A percentile compares a stretch with the other conserved stretches of the same genome.
Conservation (phyloP, 2,113 vertebrate species). For the Eonycteris spelaea region DNA sequence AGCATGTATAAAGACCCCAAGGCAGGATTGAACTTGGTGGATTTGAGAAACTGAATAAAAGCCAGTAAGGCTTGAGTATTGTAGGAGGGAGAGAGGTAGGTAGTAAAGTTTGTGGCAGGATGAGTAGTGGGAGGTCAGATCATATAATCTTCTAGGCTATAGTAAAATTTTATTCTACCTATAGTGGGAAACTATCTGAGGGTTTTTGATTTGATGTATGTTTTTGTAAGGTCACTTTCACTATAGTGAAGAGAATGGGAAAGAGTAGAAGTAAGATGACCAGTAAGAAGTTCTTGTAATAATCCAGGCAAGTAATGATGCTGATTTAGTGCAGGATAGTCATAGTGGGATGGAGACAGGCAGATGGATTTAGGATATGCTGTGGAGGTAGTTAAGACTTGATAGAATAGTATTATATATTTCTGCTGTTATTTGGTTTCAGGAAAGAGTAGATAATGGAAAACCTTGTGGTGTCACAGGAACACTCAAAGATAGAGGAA, state of each 20-base stretch:
- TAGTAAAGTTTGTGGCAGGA: background rate
- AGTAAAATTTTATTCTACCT: constrained; percentile 1
- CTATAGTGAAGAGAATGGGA: background rate
- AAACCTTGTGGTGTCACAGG: background rate
- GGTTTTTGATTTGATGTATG: background rate
- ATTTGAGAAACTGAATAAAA: background rate
- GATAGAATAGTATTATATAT: background rate
- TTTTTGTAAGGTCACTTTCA: background rate
- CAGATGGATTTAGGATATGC: background rate
- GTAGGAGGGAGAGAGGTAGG: background rate
- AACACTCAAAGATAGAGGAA: background rate
- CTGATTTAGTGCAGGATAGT: background rate
- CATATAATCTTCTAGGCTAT: background rate
- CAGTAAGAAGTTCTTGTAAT: background rate
- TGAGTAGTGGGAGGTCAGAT: background rate
- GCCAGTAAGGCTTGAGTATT: background rate
- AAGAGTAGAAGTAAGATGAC: background rate
- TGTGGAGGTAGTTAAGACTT: background rate
- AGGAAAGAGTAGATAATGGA: constrained; percentile 18
- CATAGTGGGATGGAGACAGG: background rate
- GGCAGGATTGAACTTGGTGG: background rate
- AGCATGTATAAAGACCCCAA: background rate
- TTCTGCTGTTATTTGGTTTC: background rate
- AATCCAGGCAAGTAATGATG: background rate
- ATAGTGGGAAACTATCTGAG: background rate